Percentiles rank a stretch among this genome's conserved stretches.
These are phyloP conservation scores for Betta splendens DNA, from an alignment of 2,797 vertebrate species.

Conservation along the genomic window DNA sequence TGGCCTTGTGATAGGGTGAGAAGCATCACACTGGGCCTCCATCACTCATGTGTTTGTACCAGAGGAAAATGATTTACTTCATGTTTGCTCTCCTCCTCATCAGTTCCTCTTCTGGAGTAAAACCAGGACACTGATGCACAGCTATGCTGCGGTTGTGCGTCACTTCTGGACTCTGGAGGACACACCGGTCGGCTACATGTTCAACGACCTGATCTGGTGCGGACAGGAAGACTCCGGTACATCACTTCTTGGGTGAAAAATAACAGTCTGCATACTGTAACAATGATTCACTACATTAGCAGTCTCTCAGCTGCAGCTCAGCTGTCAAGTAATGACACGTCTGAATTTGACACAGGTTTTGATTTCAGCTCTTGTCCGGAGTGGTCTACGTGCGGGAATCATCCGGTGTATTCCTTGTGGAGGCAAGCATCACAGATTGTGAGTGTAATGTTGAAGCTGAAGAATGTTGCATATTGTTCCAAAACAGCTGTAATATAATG, in stretches of 20 bases:
- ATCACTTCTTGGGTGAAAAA: too few species aligned
- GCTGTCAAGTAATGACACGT: not conserved
- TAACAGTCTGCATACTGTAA: too few species aligned
- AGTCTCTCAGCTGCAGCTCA: too few species aligned
- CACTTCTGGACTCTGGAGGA: conserved; percentile 82
- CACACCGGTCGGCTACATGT: conserved; percentile 83
- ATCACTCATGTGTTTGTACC: fast-evolving
- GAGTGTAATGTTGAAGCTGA: conserved; percentile 31
- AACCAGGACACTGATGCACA: conserved; percentile 76
- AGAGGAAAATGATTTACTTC: not conserved
- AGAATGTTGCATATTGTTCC: not conserved
- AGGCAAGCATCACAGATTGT: conserved; percentile 80
- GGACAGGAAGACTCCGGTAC: conserved; percentile 72
- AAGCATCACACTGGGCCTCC: too few species aligned
- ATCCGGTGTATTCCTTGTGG: conserved; percentile 83
- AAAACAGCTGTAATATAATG: not conserved
- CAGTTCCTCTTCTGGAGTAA: conserved; percentile 86
- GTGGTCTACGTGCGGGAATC: conserved; percentile 76
- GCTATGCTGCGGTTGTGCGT: conserved; percentile 65
- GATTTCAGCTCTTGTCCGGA: conserved; percentile 79
- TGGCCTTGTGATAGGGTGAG: conserved; percentile 73
- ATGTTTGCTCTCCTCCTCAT: not conserved
- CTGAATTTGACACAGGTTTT: conserved; percentile 70
- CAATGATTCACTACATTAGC: too few species aligned
- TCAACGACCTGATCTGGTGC: conserved; percentile 84